Conservation (phyloP, 2,797 vertebrate genomes). For the Orientallactaga sibirica region DNA sequence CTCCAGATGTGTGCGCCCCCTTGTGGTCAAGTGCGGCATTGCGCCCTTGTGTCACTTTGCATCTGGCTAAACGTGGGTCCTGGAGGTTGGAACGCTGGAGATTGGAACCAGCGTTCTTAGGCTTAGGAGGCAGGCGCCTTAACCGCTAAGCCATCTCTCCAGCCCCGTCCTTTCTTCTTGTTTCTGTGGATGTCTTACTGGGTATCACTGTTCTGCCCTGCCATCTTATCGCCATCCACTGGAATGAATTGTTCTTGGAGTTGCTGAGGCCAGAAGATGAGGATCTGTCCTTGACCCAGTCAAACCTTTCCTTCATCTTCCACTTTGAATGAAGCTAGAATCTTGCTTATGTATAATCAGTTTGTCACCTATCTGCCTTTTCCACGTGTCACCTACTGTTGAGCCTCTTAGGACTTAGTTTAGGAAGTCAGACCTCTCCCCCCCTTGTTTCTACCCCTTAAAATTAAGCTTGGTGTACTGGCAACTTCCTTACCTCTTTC, state of each 20-base stretch:
- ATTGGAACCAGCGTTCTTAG: no score
- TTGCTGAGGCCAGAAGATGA: background rate
- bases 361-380: slow-evolving; percentile 17
- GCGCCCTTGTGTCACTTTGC: no score
- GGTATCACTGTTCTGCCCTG: background rate
- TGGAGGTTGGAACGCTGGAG: no score
- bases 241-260: background rate
- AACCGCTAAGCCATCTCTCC: no score
- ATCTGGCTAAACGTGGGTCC: no score
- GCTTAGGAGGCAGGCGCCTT: no score
- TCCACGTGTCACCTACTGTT: background rate
- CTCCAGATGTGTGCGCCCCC: no score
- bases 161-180: background rate
- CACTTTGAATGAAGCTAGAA: background rate
- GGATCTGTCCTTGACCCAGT: background rate
- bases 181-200: background rate
- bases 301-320: background rate
- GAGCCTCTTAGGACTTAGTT: slow-evolving; percentile 9
- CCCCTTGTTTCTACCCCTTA: background rate
- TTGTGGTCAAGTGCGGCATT: no score
- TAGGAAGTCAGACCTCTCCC: slow-evolving; percentile 2
- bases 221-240: background rate
- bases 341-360: background rate
- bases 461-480: background rate
- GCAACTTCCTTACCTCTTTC: background rate